Evolutionary conservation across 2,888 invertebrate genomes (phyloP).

Genomic region (Eucriotettix oculatus): DNA sequence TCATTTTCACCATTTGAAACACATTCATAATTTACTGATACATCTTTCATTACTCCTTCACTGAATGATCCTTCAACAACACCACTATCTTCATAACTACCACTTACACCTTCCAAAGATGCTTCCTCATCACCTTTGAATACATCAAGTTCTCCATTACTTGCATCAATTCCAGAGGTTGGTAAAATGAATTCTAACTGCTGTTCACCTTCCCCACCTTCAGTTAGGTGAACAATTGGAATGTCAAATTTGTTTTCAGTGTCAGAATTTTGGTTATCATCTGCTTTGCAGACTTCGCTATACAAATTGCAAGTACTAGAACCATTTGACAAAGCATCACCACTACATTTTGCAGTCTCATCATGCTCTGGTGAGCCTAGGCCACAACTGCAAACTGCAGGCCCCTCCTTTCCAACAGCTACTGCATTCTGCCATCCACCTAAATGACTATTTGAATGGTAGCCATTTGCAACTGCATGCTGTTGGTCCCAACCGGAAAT

Average conservation of each 20-base stretch:
- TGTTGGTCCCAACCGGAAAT: conserved; percentile 84
- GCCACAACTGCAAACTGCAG: conserved; percentile 3
- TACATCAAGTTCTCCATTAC: not conserved
- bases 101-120: not conserved
- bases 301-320: conserved; percentile 11
- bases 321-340: conserved; percentile 7
- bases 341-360: conserved; percentile 2
- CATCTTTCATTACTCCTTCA: not conserved
- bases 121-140: not conserved
- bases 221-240: not conserved
- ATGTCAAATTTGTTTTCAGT: conserved; percentile 20
- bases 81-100: not conserved
- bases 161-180: not conserved
- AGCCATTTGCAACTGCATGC: conserved; percentile 21
- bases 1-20: not conserved
- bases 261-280: conserved; percentile 27
- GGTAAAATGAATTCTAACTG: too few species aligned
- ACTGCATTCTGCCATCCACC: conserved; percentile 3
- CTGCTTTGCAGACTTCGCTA: conserved; percentile 9
- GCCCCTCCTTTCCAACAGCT: not conserved
- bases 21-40: not conserved
- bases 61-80: not conserved
- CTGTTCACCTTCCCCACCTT: not conserved
- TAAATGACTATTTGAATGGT: conserved; percentile 18
- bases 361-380: conserved; percentile 2